Percentiles rank a stretch among this genome's conserved stretches.
These are phyloP conservation scores for Mayetiola destructor DNA, from an alignment of 2,888 invertebrate genomes.

Conservation along the genomic window DNA sequence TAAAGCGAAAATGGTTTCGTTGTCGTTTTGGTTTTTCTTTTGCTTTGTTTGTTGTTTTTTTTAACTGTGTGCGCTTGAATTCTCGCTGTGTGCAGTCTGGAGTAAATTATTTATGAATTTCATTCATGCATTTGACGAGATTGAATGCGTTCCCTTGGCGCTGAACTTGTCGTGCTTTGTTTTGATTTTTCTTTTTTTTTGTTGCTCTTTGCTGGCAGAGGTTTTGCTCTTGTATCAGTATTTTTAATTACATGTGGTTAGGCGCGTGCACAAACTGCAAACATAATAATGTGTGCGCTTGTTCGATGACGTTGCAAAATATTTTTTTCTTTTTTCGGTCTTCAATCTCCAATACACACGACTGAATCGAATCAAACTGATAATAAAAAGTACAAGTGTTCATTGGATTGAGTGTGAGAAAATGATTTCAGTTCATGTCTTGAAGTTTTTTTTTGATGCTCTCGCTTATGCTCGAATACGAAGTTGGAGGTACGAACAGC, in stretches of 20 bases:
- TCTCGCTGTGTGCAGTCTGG: not conserved
- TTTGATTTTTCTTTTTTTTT: not conserved
- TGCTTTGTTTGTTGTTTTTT: no score
- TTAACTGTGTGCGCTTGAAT: no score
- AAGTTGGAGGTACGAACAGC: no score
- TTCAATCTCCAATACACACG: not conserved
- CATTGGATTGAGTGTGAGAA: not conserved
- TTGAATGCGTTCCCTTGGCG: no score
- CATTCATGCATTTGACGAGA: slow-evolving; percentile 2
- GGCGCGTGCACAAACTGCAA: not conserved
- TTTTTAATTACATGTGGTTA: not conserved
- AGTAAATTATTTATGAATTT: not conserved
- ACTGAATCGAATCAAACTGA: not conserved
- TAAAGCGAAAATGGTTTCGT: no score
- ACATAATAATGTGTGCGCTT: no score
- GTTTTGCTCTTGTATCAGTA: not conserved
- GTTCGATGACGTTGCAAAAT: slow-evolving; percentile 3
- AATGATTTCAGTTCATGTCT: slow-evolving; percentile 9
- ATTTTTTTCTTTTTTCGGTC: not conserved
- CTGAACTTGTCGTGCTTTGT: not conserved
- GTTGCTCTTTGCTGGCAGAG: slow-evolving; percentile 1
- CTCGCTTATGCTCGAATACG: not conserved
- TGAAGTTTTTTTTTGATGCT: slow-evolving; percentile 4
- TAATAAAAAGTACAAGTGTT: slow-evolving; percentile 12
- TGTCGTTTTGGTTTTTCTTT: no score